Evolutionary conservation across 2,797 vertebrate genomes (phyloP).

Genomic region (Picus viridis): DNA sequence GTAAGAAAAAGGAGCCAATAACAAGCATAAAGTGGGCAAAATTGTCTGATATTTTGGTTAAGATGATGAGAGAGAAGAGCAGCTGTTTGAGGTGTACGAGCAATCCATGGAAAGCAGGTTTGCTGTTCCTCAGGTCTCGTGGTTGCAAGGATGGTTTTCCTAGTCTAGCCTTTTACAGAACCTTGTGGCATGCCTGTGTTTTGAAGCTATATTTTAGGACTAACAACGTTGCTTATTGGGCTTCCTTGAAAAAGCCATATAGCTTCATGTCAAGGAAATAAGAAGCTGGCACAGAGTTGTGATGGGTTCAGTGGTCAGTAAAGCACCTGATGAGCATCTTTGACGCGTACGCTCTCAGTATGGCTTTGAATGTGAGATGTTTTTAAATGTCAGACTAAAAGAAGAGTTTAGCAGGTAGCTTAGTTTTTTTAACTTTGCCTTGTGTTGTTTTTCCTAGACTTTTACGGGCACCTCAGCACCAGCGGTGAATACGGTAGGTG

Average conservation of each 20-base stretch:
- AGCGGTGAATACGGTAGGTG: constrained; percentile 67
- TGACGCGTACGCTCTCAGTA: not conserved
- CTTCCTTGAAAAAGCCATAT: not conserved
- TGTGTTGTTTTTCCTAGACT: constrained; percentile 70
- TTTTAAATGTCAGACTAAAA: not conserved
- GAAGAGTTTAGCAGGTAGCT: not conserved
- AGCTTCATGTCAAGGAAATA: not conserved
- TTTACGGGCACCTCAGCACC: constrained; percentile 46
- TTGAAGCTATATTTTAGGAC: not conserved
- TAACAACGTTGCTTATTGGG: accelerated
- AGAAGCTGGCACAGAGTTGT: not conserved
- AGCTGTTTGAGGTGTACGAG: not conserved
- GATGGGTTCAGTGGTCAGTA: not conserved
- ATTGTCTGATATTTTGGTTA: not conserved
- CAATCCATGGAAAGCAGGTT: accelerated
- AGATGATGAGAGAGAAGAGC: not conserved
- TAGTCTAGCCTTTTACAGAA: not conserved
- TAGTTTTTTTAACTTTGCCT: constrained; percentile 59
- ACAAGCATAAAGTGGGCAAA: not conserved
- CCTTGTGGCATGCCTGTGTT: accelerated
- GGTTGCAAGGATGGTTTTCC: not conserved
- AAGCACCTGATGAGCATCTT: not conserved
- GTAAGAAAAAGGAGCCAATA: constrained; percentile 41
- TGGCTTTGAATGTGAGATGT: not conserved
- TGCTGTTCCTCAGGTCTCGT: not conserved